Percentiles rank a stretch among this genome's conserved stretches.
phyloP scores from a whole-genome alignment of 2,888 invertebrate genomes.

The Griposia aprilina region DNA sequence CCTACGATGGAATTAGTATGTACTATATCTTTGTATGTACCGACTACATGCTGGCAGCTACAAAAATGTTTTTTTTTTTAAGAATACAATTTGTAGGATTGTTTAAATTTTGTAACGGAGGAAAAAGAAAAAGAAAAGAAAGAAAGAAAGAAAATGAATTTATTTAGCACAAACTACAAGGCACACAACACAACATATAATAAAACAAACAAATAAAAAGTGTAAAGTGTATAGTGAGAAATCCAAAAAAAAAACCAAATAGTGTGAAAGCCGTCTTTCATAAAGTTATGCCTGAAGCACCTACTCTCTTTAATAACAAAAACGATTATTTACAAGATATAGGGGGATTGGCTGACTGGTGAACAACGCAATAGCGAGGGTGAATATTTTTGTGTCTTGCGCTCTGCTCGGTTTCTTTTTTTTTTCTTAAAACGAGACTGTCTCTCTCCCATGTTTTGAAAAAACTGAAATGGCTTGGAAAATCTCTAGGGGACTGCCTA shows the following conservation, averaged over 20 bases:
- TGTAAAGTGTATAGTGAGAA: no score
- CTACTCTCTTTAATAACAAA: not conserved
- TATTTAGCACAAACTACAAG: no score
- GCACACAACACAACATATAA: no score
- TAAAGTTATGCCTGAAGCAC: not conserved
- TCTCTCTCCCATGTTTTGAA: not conserved
- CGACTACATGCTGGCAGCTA: not conserved
- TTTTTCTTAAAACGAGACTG: not conserved
- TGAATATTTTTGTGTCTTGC: constrained; percentile 37
- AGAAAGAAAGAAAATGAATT: no score
- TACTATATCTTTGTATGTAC: not conserved
- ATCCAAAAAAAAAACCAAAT: no score
- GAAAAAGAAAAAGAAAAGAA: no score
- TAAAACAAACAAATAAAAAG: no score
- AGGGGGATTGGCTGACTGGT: constrained; percentile 1
- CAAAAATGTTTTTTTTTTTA: not conserved
- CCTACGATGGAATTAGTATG: not conserved
- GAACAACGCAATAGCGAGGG: constrained; percentile 26
- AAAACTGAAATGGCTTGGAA: constrained; percentile 15
- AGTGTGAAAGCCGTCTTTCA: no score
- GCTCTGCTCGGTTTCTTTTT: not conserved
- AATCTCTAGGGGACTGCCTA: not conserved
- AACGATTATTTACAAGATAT: constrained; percentile 16
- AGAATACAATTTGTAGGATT: not conserved
- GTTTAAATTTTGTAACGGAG: not conserved